Conservation (phyloP, 2,888 invertebrate genomes). For the Bembecia ichneumoniformis region DNA sequence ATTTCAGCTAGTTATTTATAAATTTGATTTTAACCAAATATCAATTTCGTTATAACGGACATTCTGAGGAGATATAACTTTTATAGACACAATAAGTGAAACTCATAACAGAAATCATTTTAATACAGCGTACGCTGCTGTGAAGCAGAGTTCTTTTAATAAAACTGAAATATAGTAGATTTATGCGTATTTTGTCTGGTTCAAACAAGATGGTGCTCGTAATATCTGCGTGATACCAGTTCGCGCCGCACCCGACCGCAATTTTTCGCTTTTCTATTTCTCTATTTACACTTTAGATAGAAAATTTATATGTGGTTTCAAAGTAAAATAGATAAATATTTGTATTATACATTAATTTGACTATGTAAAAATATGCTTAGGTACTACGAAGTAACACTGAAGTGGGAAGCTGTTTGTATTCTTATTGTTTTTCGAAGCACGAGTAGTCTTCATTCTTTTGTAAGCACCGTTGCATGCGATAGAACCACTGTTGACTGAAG, state of each 20-base stretch:
- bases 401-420: too few species aligned
- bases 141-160: slow-evolving; percentile 29
- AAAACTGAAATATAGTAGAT: slow-evolving; percentile 45
- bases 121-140: background rate
- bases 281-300: slow-evolving; percentile 32
- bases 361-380: too few species aligned
- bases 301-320: slow-evolving; percentile 4
- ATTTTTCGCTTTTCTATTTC: slow-evolving; percentile 37
- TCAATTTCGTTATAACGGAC: too few species aligned
- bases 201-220: slow-evolving; percentile 46
- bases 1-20: too few species aligned
- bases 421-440: too few species aligned
- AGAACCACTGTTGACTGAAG: too few species aligned
- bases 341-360: too few species aligned
- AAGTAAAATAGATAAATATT: too few species aligned
- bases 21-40: too few species aligned
- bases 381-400: too few species aligned
- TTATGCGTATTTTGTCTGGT: slow-evolving; percentile 52
- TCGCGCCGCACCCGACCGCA: slow-evolving; percentile 33
- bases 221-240: slow-evolving; percentile 48
- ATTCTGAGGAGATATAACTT: background rate
- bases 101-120: background rate
- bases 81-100: background rate
- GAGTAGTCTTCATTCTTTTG: too few species aligned
- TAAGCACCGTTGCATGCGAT: too few species aligned